phyloP scores from a whole-genome alignment of 2,888 invertebrate species.

The Microctonus aethiopoides region DNA sequence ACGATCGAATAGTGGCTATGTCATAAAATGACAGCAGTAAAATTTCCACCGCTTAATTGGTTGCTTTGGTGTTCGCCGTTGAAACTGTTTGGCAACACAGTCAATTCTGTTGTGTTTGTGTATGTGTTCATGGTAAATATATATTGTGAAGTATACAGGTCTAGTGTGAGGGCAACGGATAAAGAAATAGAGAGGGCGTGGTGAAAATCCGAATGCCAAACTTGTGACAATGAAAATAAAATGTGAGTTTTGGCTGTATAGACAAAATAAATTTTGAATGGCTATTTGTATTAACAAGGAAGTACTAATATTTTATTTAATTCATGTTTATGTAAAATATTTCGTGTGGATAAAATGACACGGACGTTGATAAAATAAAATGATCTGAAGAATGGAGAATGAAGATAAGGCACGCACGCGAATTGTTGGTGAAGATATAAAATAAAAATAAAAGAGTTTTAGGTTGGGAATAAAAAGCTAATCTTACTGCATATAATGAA shows the following conservation, averaged over 20 bases:
- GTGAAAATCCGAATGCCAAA: too few species aligned
- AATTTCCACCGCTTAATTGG: slow-evolving; percentile 40
- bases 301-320: too few species aligned
- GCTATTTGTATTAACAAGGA: too few species aligned
- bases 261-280: too few species aligned
- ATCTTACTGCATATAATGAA: slow-evolving; percentile 25
- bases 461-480: slow-evolving; percentile 9
- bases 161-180: too few species aligned
- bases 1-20: slow-evolving; percentile 56
- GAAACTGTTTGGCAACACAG: slow-evolving; percentile 1
- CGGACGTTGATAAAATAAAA: slow-evolving; percentile 1
- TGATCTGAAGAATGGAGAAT: background rate
- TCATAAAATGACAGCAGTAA: slow-evolving; percentile 49
- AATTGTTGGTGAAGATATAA: background rate
- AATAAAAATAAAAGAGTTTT: background rate
- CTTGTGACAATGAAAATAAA: too few species aligned
- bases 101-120: background rate
- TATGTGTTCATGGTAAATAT: background rate
- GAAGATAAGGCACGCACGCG: slow-evolving; percentile 33
- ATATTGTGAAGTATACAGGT: background rate
- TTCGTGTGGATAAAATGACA: background rate
- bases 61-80: slow-evolving; percentile 22
- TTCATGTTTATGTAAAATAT: too few species aligned
- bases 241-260: too few species aligned
- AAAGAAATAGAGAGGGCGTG: too few species aligned